Percentiles rank a stretch among this genome's conserved stretches.
phyloP scores from a whole-genome alignment of 2,888 invertebrate genomes.

The Pyrocoelia pectoralis region DNA sequence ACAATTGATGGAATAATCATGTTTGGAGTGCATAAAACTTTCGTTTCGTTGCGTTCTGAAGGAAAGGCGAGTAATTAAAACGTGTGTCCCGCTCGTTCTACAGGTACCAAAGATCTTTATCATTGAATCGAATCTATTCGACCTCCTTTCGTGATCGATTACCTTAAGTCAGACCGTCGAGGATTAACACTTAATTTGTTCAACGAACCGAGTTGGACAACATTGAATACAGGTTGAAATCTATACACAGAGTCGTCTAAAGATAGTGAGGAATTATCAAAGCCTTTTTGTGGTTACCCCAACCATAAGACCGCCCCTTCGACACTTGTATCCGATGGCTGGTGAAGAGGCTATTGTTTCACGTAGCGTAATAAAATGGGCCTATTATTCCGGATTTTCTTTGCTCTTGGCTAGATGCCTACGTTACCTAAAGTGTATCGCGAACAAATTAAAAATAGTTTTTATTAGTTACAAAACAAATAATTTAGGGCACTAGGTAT shows the following conservation, averaged over 20 bases:
- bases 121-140: slow-evolving; percentile 26
- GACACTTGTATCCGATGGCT: slow-evolving; percentile 33
- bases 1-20: slow-evolving; percentile 10
- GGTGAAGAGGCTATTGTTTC: slow-evolving; percentile 32
- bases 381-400: slow-evolving; percentile 35
- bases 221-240: slow-evolving; percentile 20
- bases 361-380: slow-evolving; percentile 30
- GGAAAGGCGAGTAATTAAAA: not conserved
- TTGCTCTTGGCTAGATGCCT: slow-evolving; percentile 22
- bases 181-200: slow-evolving; percentile 29
- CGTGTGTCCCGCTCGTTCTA: slow-evolving; percentile 6
- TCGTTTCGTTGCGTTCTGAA: not conserved
- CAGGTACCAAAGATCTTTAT: slow-evolving; percentile 20
- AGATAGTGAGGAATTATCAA: slow-evolving; percentile 17
- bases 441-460: slow-evolving; percentile 15
- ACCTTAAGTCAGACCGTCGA: slow-evolving; percentile 20
- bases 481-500: slow-evolving; percentile 10
- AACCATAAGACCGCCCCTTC: slow-evolving; percentile 24
- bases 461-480: slow-evolving; percentile 8
- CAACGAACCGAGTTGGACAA: slow-evolving; percentile 18
- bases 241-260: slow-evolving; percentile 18
- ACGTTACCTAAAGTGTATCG: not conserved
- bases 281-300: slow-evolving; percentile 22
- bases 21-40: slow-evolving; percentile 2
- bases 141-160: slow-evolving; percentile 33